Evolutionary conservation across 2,888 invertebrate species (phyloP), one percentile per base, ranked within the genome.

Genomic region (Harmothoe impar): DNA sequence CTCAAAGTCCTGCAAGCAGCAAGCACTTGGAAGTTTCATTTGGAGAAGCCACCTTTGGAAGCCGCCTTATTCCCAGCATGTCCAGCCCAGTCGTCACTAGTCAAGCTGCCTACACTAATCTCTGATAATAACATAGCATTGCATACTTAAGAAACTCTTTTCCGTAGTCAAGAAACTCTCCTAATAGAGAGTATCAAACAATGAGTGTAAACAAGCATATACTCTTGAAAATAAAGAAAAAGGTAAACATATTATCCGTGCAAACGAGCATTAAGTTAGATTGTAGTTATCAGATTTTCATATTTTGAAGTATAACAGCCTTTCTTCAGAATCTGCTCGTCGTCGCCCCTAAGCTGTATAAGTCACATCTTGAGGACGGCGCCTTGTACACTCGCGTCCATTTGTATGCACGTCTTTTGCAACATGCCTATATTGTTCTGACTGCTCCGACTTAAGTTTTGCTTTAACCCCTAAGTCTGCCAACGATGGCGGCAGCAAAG

Each of bases 381-480:
- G 5, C 43, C 10, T 43, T 10, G 10, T 43, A 43, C 43, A 7
- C 10, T 7, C 43, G 29, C 72, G 7, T 29, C 77, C 31, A 31
- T n/a, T 77, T 77, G 77, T 77, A 31, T 77, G 77, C 62, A 23
- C 62, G 10, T 43, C 25, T 81, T 81, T 81, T 81, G 23, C 81
- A 12, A 33, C 43, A 43, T 81, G 35, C 43, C 43, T 43, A 81
- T 81, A 81, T 81, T 81, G 81, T 43, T 81, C 81, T 81, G 17
- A 81, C 43, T 35, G 35, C 81, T 81, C 33, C 33, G 81, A 81
- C 81, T 81, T 35, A 81, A 81, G 35, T 35, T 81, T n/a, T 81
- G 81, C 81, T 81, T 81, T 81, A 81, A 81, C 81, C 43, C 25
- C 33, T 81, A 81, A 81, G 81, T 81, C 81, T 81, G 81, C 81